A percentile compares a stretch with the other conserved stretches of the same genome.
Conservation (phyloP, 2,888 invertebrate species). For the Xestia ashworthii region DNA sequence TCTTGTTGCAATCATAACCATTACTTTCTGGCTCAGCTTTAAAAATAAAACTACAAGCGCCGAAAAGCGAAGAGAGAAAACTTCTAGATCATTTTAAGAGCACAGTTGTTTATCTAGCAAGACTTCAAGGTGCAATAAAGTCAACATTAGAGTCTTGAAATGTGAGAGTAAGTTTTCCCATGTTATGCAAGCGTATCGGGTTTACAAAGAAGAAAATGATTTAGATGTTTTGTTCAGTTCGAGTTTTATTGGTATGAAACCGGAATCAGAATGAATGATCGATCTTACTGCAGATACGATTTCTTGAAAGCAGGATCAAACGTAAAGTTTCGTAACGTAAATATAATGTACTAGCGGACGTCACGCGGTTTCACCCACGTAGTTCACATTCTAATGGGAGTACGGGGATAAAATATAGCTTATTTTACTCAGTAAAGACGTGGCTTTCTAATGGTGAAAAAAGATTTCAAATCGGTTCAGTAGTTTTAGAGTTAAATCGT, state of each 20-base stretch:
- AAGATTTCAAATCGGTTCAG: too few species aligned
- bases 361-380: too few species aligned
- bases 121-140: constrained; percentile 55
- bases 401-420: too few species aligned
- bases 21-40: constrained; percentile 15
- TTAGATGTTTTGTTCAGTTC: constrained; percentile 13
- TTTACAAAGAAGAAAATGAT: constrained; percentile 32
- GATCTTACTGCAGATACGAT: background rate
- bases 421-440: too few species aligned
- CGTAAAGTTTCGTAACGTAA: background rate
- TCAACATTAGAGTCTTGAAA: constrained; percentile 24
- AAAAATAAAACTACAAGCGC: constrained; percentile 36
- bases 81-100: constrained; percentile 27
- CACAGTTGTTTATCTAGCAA: constrained; percentile 35
- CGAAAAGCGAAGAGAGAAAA: constrained; percentile 14
- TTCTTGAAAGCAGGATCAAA: background rate
- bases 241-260: constrained; percentile 1
- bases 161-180: constrained; percentile 22
- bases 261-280: constrained; percentile 2
- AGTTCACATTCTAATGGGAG: too few species aligned
- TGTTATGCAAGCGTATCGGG: constrained; percentile 22
- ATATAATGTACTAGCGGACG: background rate
- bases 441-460: too few species aligned
- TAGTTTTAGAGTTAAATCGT: too few species aligned
- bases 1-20: constrained; percentile 26